Evolutionary conservation across 2,113 vertebrate species (phyloP), one percentile per base, ranked within the genome.

Genomic region (Notothenia rossii): DNA sequence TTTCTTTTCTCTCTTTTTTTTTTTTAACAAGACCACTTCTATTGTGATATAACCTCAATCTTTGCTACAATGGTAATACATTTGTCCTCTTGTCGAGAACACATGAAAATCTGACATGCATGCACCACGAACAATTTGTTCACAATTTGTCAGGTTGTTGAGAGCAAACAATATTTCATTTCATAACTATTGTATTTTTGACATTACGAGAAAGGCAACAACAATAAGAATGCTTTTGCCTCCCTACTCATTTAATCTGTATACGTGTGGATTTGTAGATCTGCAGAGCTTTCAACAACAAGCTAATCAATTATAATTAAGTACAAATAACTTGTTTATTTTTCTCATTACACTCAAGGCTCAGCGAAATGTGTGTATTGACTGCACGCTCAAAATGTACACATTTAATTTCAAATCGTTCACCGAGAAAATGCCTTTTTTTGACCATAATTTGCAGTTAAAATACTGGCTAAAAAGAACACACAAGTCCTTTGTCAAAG

Each of bases 301-400:
- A 79, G 71, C 80, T 75, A 76, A 91, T 91, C 63, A 78, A 69
- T 63, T 79, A 74, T 75, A 56, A 89, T 81, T 76, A 77, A 55
- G 48, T 15, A 22, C 43, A 48, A 81, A 72, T 72, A 82, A 88
- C 85, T 84, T 65, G 29, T 83, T 68, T 61, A 36, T 29, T 13
- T 49, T 82, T 79, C 51, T 78, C 36, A 40, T 40, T 2, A 49
- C 14, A 66, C 78, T 71, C 65, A 76, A 64, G 69, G 87, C 54
- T 83, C 22, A 15, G 25, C 54, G 43, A 59, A 74, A 87, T 82
- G 58, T 74, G 49, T 67, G 54, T 63, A 75, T 70, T 80, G 49
- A 82, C 63, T 40, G 68, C 77, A 64, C 71, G 77, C 77, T 48
- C 46, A 20, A 78, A 73, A 88, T 64, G 15, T 75, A 77, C 60